Conservation (phyloP, 2,888 invertebrate genomes). For the Hoplodrina blanda region DNA sequence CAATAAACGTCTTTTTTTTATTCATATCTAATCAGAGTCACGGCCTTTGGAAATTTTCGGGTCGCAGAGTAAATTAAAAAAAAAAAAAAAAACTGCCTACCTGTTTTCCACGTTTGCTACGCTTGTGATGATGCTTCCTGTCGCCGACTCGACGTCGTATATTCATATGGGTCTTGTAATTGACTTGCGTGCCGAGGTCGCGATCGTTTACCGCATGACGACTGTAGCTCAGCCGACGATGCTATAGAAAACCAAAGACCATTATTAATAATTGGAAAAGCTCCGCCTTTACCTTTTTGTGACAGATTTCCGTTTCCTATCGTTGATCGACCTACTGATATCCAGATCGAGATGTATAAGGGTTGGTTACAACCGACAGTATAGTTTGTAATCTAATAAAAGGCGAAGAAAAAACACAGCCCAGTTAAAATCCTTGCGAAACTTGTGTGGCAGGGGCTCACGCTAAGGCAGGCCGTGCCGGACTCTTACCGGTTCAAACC, state of each 20-base stretch:
- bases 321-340: neutral
- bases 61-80: too few relatives aligned
- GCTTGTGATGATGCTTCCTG: conserved; percentile 95
- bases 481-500: too few relatives aligned
- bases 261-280: neutral
- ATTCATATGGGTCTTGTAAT: conserved; percentile 97
- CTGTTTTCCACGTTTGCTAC: conserved; percentile 96
- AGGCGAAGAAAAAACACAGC: too few relatives aligned
- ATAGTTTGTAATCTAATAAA: neutral
- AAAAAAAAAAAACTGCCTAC: conserved; percentile 76
- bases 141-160: conserved; percentile 96
- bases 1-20: too few relatives aligned
- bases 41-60: too few relatives aligned
- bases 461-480: too few relatives aligned
- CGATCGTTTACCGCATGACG: conserved; percentile 97
- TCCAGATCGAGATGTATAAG: neutral
- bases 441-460: too few relatives aligned
- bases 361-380: neutral
- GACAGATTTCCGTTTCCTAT: neutral
- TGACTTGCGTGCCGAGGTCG: conserved; percentile 96
- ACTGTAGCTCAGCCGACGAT: conserved; percentile 97
- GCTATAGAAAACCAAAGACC: conserved; percentile 88
- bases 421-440: too few relatives aligned
- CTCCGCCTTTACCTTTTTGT: neutral
- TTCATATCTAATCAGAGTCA: too few relatives aligned